Base-by-base conservation (phyloP, 2,113 vertebrate species). In the Sceloporus tristichus region DNA sequence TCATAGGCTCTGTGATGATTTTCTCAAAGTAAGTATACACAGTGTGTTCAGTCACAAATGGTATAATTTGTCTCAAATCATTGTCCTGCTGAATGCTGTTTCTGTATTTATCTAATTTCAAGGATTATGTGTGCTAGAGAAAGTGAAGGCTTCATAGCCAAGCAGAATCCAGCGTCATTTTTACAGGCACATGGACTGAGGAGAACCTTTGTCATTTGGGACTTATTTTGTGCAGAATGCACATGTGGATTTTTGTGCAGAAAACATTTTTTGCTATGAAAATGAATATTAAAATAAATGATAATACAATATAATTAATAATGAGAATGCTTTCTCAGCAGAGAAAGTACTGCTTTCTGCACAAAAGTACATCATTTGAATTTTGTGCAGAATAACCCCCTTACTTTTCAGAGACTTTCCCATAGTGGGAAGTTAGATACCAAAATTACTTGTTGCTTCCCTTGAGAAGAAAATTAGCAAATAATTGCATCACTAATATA, bases 41-140 rank as follows among this genome's bases (percentile, higher is more conserved):
- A 66, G 25, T 48, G 34, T 23, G n/a, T 82, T 56, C n/a, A 54
- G n/a, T 89, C 82, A 79, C 38, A 94, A 88, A 84, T 3, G 34
- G 85, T 89, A 54, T 82, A 82, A 91, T 89, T 92, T 91, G 65
- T 89, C 87, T 95, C 88, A 92, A 86, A 94, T 85, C 70, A 88
- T 79, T 88, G 85, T 88, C 79, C 90, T 84, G 71, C 82, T 34
- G 29, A 92, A 91, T 16, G 1, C 53, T 82, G 53, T 62, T 92
- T 95, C 94, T 82, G 54, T 38, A 25, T 34, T n/a, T 89, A 80
- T 80, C 56, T 80, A 82, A 89, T 84, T 91, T 90, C 93, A 88
- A 96, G 91, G 85, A 88, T 66, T 84, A 79, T 3, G 79, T 48
- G 1, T 0, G 0, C 25, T 88, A 42, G 79, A 53, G 79, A 73